Evolutionary conservation across 2,888 invertebrate species (phyloP), one percentile per base, ranked within the genome.

Genomic region (Melieria crassipennis): DNA sequence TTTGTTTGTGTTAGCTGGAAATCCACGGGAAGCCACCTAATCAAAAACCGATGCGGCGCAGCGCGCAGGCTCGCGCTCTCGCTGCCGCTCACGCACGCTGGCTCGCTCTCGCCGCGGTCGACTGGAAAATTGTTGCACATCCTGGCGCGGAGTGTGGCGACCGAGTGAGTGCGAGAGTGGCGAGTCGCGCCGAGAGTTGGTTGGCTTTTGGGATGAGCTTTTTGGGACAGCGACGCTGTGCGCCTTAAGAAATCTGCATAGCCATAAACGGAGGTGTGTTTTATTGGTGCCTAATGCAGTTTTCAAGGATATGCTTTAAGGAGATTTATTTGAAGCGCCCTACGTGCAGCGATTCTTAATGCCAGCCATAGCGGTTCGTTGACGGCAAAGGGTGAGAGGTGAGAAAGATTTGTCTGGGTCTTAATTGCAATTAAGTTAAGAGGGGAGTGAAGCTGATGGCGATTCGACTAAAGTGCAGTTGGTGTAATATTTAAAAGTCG

Each of bases 221-320:
- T 72, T 73, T 73, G 67, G 69, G 71, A 73, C 73, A 47, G 56
- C 9, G 64, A n/a, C 60, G 46, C 30, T 65, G 5, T 46, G 47
- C 43, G 60, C 67, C 45, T 67, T 50, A 67, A 67, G 60, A 60
- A 11, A 45, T 50, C 61, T 7, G 50, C 13, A 43, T 50, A 58
- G 43, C n/a, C 58, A 50, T 60, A 67, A 60, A 60, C 56, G 58
- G 57, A 47, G 61, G 13, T 56, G 61, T 60, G 58, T 71, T 71
- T 72, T 75, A 66, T 70, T 60, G 68, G 72, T 69, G n/a, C 50
- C 48, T 71, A 79, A 77, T 82, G 82, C 81, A 81, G 78, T 83
- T 83, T 81, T 82, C 83, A 83, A 83, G 83, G 81, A 82, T 82
- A 79, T 79, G 79, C 79, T 79, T 79, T 79, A 79, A 79, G 77